These are phyloP conservation scores for Sardinella longiceps DNA, from an alignment of 2,797 vertebrate species.

Conservation along the genomic window DNA sequence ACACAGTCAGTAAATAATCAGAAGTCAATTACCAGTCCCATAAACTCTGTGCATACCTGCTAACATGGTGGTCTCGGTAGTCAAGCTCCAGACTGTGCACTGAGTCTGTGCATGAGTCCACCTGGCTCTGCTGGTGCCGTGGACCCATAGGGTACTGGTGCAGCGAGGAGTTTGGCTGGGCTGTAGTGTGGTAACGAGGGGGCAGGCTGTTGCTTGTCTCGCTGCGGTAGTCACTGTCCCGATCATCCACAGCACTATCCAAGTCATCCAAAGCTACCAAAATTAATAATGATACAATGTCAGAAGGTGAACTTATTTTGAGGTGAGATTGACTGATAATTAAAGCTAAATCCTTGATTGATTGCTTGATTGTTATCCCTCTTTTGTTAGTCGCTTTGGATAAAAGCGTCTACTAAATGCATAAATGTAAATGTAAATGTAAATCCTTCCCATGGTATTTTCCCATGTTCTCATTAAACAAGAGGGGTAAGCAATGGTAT, in stretches of 20 bases:
- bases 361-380: too few species aligned
- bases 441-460: too few species aligned
- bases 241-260: slow-evolving; percentile 93
- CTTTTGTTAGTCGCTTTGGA: too few species aligned
- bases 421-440: too few species aligned
- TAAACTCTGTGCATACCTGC: slow-evolving; percentile 73
- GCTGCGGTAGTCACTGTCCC: slow-evolving; percentile 97
- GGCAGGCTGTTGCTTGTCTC: slow-evolving; percentile 94
- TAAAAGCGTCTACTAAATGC: too few species aligned
- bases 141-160: slow-evolving; percentile 89
- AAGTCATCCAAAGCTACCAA: slow-evolving; percentile 89
- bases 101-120: slow-evolving; percentile 82
- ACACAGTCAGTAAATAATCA: too few species aligned
- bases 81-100: slow-evolving; percentile 86
- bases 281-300: slow-evolving; percentile 18
- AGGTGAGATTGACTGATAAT: neutral
- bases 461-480: neutral
- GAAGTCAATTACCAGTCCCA: neutral
- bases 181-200: slow-evolving; percentile 87
- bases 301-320: neutral
- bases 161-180: slow-evolving; percentile 90
- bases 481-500: neutral
- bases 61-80: slow-evolving; percentile 78
- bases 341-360: too few species aligned
- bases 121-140: slow-evolving; percentile 75